Evolutionary conservation across 2,888 invertebrate species (phyloP), one percentile per base, ranked within the genome.

Genomic region (Cryptocephalus moraei): DNA sequence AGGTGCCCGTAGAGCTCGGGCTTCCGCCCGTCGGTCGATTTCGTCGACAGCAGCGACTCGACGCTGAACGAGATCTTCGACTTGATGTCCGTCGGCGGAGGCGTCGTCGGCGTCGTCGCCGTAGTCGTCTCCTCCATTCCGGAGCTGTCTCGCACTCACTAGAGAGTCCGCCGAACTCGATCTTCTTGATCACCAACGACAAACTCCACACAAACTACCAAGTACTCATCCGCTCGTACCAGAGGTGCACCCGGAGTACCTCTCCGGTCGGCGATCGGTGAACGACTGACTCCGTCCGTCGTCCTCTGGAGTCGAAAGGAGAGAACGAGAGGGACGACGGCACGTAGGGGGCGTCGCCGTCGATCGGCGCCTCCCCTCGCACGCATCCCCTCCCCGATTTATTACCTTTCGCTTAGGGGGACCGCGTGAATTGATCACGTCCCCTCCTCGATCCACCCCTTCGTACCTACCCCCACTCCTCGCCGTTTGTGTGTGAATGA

Each of bases 31-130:
- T 54, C 54, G 2, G 43, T 42, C 12, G 22, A 6, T 22, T 22
- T 22, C 8, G 53, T 49, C 64, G 56, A 71, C 33, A 84, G 65
- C 14, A 84, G 63, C 0, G 84, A 77, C 68, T 84, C 84, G 42
- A 84, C 84, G 70, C 84, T 84, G 68, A 84, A 84, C 51, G 83
- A 83, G 63, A 84, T 84, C 59, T 83, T 81, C 57, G 81, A 75
- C 64, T 79, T 80, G 61, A 76, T 64, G 47, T 63, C 64, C 22
- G 22, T 22, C 22, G 22, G 2, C 33, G 64, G 64, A 55, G 68
- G 67, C 32, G 67, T 62, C 48, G n/a, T n/a, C n/a, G n/a, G n/a
- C n/a, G n/a, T n/a, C n/a, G n/a, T n/a, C 22, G 22, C 6, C 33
- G 64, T 65, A 55, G 68, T 67, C 32, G 67, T 62, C 48, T 68